Evolutionary conservation across 2,113 vertebrate genomes (phyloP).

Genomic region (Epinephelus cyanopodus): DNA sequence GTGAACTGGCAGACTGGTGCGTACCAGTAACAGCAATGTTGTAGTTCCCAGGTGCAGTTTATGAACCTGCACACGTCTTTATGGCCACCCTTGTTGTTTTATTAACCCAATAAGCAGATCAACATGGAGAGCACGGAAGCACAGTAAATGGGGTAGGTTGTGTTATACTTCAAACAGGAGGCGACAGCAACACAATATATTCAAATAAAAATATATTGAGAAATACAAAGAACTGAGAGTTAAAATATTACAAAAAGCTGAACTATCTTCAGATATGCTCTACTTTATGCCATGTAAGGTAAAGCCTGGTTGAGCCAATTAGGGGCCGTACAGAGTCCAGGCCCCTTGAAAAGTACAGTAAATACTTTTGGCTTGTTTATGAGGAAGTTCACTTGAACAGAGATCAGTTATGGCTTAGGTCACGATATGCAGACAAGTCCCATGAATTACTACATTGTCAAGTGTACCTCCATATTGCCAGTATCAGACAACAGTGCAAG

Average conservation of each 20-base stretch:
- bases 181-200: background rate
- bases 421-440: background rate
- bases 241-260: background rate
- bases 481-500: background rate
- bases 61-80: background rate
- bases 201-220: background rate
- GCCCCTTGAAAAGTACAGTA: background rate
- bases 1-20: background rate
- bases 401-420: background rate
- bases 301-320: background rate
- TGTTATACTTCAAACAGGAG: background rate
- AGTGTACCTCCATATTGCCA: background rate
- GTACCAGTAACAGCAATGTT: background rate
- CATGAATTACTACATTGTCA: background rate
- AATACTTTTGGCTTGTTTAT: background rate
- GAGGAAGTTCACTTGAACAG: background rate
- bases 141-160: background rate
- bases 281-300: background rate
- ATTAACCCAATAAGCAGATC: background rate
- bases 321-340: background rate
- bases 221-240: background rate
- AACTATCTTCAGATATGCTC: background rate
- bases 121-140: background rate
- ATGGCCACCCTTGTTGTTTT: background rate
- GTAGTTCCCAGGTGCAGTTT: background rate